Evolutionary conservation across 2,888 invertebrate species (phyloP).

Genomic region (Panorpa germanica): DNA sequence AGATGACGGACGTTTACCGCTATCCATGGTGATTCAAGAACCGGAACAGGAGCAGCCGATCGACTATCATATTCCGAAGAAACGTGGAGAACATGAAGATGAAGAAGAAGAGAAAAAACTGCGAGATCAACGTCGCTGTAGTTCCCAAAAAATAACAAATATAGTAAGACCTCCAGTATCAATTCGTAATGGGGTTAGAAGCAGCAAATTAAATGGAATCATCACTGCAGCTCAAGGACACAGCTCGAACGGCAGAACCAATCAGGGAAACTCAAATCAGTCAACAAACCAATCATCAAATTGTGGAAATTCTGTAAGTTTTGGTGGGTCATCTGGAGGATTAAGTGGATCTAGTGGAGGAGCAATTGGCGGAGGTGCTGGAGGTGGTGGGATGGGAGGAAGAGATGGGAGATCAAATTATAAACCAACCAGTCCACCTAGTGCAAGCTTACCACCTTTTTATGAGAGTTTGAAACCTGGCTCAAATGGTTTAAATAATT

Average conservation of each 20-base stretch:
- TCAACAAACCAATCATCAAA: neutral
- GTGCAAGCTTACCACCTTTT: slow-evolving; percentile 74
- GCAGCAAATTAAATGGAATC: slow-evolving; percentile 41
- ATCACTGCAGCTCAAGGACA: slow-evolving; percentile 64
- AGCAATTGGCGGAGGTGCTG: slow-evolving; percentile 42
- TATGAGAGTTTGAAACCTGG: slow-evolving; percentile 73
- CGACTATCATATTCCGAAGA: slow-evolving; percentile 73
- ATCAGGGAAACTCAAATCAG: slow-evolving; percentile 17
- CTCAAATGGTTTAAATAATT: slow-evolving; percentile 44
- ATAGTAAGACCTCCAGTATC: slow-evolving; percentile 32
- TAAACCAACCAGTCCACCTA: slow-evolving; percentile 74
- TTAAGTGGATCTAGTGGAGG: slow-evolving; percentile 34
- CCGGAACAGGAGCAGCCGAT: slow-evolving; percentile 75
- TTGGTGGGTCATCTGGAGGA: slow-evolving; percentile 29
- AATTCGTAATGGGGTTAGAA: slow-evolving; percentile 27
- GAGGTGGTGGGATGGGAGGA: slow-evolving; percentile 59
- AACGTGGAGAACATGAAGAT: slow-evolving; percentile 46
- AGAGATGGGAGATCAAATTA: slow-evolving; percentile 71
- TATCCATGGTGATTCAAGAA: slow-evolving; percentile 21
- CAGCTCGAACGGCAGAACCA: slow-evolving; percentile 36
- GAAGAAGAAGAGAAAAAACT: slow-evolving; percentile 48
- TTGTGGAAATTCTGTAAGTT: slow-evolving; percentile 22
- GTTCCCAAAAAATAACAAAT: slow-evolving; percentile 44
- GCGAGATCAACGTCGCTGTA: slow-evolving; percentile 46
- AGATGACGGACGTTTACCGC: too few species aligned